Evolutionary conservation across 2,888 invertebrate genomes (phyloP), one percentile per base, ranked within the genome.

Genomic region (Blastobasis adustella): DNA sequence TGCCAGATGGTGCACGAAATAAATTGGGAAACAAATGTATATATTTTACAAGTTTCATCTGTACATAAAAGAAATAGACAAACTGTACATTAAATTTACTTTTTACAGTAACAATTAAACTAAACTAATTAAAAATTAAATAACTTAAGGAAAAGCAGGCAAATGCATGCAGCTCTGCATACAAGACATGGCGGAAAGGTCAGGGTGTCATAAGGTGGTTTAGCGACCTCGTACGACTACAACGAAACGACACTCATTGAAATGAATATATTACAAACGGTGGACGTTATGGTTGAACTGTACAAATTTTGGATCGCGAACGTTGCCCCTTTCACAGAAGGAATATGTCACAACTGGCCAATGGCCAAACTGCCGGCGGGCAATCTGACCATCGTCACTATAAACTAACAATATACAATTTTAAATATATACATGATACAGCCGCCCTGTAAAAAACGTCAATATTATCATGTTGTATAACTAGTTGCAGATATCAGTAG

Each of bases 271-370:
- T 88, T 87, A 88, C 87, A 87, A 87, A 87, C 87, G 86, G 81
- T 87, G 87, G 88, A 88, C 87, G 87, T 86, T 84, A 86, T 82
- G 78, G 71, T 77, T 79, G 71, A 71, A 77, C 84, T 86, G 83
- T 85, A 86, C 85, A 85, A 84, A 76, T 78, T 76, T 81, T 79
- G 76, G 74, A 80, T 84, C 80, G 90, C 91, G 92, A 92, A 93
- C 93, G 93, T 91, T 91, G 93, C 93, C 94, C 94, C 94, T 93
- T 93, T 93, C 94, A 94, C 93, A 94, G 92, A 92, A 88, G 86
- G 91, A 94, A 94, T 93, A 92, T 94, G 94, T 93, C 94, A 94
- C 93, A 93, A 92, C 91, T 92, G 88, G 88, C 80, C 74, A 82
- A 85, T 86, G 87, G 87, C 85, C 87, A 86, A 82, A 87, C 78